Conservation (phyloP, 2,113 vertebrate genomes). For the Protobothrops flavoviridis region DNA sequence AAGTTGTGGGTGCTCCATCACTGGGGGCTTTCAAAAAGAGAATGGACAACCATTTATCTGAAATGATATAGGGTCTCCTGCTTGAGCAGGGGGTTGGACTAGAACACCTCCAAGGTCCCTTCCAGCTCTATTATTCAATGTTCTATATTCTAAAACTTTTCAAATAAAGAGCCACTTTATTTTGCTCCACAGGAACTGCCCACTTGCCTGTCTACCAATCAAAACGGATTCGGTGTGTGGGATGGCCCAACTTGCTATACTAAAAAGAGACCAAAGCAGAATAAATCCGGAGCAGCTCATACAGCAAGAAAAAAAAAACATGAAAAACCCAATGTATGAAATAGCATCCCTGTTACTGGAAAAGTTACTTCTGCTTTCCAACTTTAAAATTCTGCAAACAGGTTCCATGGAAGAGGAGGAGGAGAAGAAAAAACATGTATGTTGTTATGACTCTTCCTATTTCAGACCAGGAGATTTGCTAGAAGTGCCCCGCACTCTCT, state of each 20-base stretch:
- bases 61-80: neutral
- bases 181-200: neutral
- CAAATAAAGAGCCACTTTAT: neutral
- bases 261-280: slow-evolving; percentile 8
- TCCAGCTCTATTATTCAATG: neutral
- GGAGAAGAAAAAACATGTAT: slow-evolving; percentile 7
- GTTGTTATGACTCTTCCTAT: slow-evolving; percentile 68
- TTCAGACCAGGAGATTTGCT: slow-evolving; percentile 85
- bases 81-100: neutral
- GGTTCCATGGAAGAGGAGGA: slow-evolving; percentile 20
- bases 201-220: slow-evolving; percentile 44
- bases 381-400: slow-evolving; percentile 69
- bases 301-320: slow-evolving; percentile 33
- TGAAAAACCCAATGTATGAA: slow-evolving; percentile 78
- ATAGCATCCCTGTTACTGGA: slow-evolving; percentile 78
- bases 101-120: neutral
- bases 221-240: slow-evolving; percentile 2
- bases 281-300: neutral
- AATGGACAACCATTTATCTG: neutral
- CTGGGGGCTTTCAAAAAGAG: neutral
- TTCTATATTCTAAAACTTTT: neutral
- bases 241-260: slow-evolving; percentile 6
- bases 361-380: slow-evolving; percentile 79
- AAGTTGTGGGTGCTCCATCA: neutral
- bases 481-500: slow-evolving; percentile 87